phyloP scores from a whole-genome alignment of 2,797 vertebrate species.

The Salarias fasciatus region DNA sequence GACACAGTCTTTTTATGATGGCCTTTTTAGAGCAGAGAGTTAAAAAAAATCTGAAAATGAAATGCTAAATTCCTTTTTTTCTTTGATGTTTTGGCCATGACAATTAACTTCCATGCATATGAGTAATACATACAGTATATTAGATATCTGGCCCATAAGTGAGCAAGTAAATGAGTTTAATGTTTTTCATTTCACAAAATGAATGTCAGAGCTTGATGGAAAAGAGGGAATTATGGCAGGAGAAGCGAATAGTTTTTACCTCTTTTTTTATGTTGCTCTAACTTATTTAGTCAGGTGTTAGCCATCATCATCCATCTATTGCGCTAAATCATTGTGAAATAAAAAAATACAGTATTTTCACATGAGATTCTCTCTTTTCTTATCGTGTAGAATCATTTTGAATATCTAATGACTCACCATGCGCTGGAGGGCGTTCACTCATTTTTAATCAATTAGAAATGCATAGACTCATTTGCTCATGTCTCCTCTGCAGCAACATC shows the following conservation, averaged over 20 bases:
- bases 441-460: too few species aligned
- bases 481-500: too few species aligned
- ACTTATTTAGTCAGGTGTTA: too few species aligned
- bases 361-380: too few species aligned
- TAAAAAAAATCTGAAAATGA: constrained; percentile 5
- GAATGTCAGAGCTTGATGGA: constrained; percentile 44
- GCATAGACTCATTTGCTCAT: too few species aligned
- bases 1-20: neutral
- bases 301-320: too few species aligned
- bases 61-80: constrained; percentile 4
- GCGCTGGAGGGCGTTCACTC: too few species aligned
- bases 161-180: constrained; percentile 24
- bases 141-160: constrained; percentile 6
- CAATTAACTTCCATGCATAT: constrained; percentile 21
- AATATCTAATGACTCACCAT: too few species aligned
- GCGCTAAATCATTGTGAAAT: too few species aligned
- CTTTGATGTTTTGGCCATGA: constrained; percentile 13
- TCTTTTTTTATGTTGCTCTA: neutral
- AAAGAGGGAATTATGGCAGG: constrained; percentile 34
- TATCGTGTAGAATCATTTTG: too few species aligned
- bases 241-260: constrained; percentile 2
- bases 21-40: too few species aligned
- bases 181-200: constrained; percentile 49
- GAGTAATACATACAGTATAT: constrained; percentile 18
- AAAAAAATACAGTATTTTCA: too few species aligned